Conservation (phyloP, 2,113 vertebrate genomes). For the Gambusia holbrooki region DNA sequence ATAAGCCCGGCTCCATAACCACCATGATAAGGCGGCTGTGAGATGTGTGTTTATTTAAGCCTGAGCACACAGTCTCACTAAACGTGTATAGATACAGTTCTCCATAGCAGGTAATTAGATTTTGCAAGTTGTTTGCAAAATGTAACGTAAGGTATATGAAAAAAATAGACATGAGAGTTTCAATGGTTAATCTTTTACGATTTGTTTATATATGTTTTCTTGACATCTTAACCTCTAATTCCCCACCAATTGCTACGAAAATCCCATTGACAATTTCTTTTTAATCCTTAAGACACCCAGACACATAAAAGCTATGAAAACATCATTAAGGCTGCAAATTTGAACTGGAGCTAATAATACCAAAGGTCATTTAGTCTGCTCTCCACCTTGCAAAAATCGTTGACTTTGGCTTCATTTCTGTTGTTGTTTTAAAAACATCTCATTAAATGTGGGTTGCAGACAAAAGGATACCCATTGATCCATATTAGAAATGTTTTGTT, state of each 20-base stretch:
- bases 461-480: background rate
- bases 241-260: background rate
- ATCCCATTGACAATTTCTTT: background rate
- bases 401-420: background rate
- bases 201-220: background rate
- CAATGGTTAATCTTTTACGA: too few species aligned
- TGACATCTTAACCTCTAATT: background rate
- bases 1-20: constrained; percentile 62
- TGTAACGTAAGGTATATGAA: constrained; percentile 11
- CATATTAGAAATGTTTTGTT: too few species aligned
- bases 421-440: background rate
- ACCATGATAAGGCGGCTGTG: constrained; percentile 61
- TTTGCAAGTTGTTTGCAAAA: constrained; percentile 8
- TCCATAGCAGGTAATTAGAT: constrained; percentile 1
- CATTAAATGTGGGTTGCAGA: background rate
- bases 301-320: background rate
- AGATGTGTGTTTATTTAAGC: constrained; percentile 65
- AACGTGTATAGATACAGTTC: constrained; percentile 5
- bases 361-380: background rate
- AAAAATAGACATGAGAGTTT: background rate
- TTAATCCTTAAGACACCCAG: background rate
- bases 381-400: background rate
- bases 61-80: constrained; percentile 34
- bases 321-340: background rate
- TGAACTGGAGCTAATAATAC: background rate